Conservation (phyloP, 2,797 vertebrate genomes). For the Enteromius paludinosus region DNA sequence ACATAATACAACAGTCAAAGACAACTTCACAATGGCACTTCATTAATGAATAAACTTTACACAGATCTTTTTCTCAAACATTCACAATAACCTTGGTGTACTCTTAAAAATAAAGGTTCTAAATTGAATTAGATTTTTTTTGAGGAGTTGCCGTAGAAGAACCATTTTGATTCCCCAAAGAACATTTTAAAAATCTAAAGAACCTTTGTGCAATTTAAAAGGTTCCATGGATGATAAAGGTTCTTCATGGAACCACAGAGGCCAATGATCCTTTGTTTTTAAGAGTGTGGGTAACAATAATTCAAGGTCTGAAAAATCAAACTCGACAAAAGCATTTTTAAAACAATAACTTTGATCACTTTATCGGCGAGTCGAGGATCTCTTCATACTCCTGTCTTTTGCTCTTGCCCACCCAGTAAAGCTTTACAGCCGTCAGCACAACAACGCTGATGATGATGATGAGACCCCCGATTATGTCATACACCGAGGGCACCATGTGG, state of each 20-base stretch:
- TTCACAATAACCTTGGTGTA: constrained; percentile 65
- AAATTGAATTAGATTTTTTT: background rate
- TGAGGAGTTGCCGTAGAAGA: background rate
- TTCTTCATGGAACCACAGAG: background rate
- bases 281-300: background rate
- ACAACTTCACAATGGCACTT: constrained; percentile 75
- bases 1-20: constrained; percentile 63
- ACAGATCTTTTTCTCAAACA: constrained; percentile 70
- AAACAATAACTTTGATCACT: constrained; percentile 76
- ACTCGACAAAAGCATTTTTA: background rate
- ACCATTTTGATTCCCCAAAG: background rate
- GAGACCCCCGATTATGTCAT: constrained; percentile 86
- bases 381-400: constrained; percentile 90
- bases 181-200: background rate
- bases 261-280: background rate
- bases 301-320: constrained; percentile 26
- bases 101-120: constrained; percentile 2
- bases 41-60: constrained; percentile 74
- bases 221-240: background rate
- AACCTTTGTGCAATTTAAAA: background rate
- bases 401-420: constrained; percentile 84
- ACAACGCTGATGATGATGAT: constrained; percentile 90
- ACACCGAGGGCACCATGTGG: constrained; percentile 83
- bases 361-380: constrained; percentile 94
- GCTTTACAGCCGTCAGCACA: constrained; percentile 88